Evolutionary conservation across 2,888 invertebrate genomes (phyloP), one percentile per base, ranked within the genome.

Genomic region (Embidobia sp.): DNA sequence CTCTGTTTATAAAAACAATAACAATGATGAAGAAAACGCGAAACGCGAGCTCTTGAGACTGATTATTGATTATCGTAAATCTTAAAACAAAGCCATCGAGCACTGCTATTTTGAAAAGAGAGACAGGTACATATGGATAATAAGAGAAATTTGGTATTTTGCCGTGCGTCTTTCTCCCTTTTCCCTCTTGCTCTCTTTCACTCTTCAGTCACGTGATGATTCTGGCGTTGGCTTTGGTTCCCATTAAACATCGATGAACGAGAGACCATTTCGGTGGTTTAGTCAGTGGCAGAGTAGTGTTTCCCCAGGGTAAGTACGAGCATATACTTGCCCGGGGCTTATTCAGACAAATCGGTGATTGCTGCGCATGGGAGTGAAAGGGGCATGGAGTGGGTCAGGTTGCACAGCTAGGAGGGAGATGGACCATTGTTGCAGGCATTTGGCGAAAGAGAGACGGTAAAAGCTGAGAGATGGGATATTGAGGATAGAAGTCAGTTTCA

Each of bases 311-410:
- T 86, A 85, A 84, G 84, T 70, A 81, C 79, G 83, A 85, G 85
- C 85, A 83, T 87, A 85, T 87, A 87, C 87, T 87, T 86, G 87
- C 87, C 87, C 83, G 84, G 84, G 87, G 87, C 87, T 87, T 86
- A 87, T 88, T 88, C 88, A 88, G 87, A 87, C 87, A 87, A 87
- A 88, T 88, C 88, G 87, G 88, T 87, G 88, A 88, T 88, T 88
- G 88, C 87, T 87, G 84, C 81, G 84, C 85, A 86, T 83, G 82
- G 85, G 85, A 86, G 87, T 84, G 86, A 86, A 85, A 85, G 84
- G 85, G 76, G 40, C 53, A 61, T 67, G 67, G 46, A 59, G 74
- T 74, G 67, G 59, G 67, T 67, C 53, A 44, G 66, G 53, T 57
- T 51, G 57, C 57, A 29, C 44, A n/a, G 48, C 59, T 35, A 6